A percentile compares a stretch with the other conserved stretches of the same genome.
Evolutionary conservation across 2,113 vertebrate species (phyloP).

Genomic region (Oncorhynchus keta): DNA sequence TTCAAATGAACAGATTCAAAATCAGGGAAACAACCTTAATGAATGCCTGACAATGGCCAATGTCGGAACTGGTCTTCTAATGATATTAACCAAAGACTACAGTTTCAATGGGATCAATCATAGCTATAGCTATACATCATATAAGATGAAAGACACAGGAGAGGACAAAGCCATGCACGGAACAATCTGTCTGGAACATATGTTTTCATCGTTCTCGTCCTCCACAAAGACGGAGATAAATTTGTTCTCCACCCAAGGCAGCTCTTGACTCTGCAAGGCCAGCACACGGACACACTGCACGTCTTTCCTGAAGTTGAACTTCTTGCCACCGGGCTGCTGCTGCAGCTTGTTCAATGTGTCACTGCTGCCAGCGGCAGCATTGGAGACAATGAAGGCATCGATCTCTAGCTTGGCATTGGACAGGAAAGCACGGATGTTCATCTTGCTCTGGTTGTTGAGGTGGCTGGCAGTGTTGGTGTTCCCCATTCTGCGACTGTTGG

Average conservation of each 20-base stretch:
- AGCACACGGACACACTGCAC: constrained; percentile 33
- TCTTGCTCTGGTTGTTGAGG: constrained; percentile 59
- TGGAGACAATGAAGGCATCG: no score
- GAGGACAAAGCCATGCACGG: constrained; percentile 39
- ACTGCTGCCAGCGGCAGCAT: background rate
- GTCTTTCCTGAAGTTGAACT: constrained; percentile 52
- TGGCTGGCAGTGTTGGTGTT: constrained; percentile 36
- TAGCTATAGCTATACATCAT: constrained; percentile 48
- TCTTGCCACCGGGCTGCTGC: constrained; percentile 12
- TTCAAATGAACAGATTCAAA: no score
- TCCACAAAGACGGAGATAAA: constrained; percentile 61
- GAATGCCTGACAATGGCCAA: no score
- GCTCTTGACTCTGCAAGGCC: constrained; percentile 42
- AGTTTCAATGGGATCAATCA: no score
- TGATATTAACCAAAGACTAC: no score
- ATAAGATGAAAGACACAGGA: constrained; percentile 42
- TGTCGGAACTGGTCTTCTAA: no score
- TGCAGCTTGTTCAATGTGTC: background rate
- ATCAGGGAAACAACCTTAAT: no score
- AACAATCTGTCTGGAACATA: constrained; percentile 52
- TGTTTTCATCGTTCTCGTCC: constrained; percentile 48
- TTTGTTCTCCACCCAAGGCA: constrained; percentile 23
- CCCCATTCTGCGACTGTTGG: constrained; percentile 43
- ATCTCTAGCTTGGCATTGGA: no score
- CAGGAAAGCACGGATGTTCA: constrained; percentile 43